A percentile compares a stretch with the other conserved stretches of the same genome.
Conservation (phyloP, 2,888 invertebrate genomes). For the Norana najaformis region DNA sequence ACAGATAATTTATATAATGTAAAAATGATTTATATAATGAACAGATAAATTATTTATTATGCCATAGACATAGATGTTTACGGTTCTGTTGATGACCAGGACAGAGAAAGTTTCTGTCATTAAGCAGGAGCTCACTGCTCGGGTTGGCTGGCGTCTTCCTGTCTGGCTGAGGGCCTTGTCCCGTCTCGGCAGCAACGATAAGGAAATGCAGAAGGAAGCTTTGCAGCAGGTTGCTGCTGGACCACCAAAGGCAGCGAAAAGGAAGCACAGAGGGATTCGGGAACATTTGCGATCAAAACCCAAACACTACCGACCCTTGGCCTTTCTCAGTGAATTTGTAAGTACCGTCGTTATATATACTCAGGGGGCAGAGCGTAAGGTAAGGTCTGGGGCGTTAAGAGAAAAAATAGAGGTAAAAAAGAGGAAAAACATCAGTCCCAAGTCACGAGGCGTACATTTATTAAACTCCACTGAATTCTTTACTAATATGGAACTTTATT, state of each 20-base stretch:
- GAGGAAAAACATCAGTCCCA: too few relatives aligned
- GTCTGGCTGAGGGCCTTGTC: not conserved
- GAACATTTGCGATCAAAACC: not conserved
- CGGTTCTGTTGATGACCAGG: not conserved
- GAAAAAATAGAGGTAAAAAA: too few relatives aligned
- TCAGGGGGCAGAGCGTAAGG: too few relatives aligned
- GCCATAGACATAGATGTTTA: not conserved
- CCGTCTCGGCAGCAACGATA: not conserved
- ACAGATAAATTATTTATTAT: not conserved
- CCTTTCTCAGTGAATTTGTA: not conserved
- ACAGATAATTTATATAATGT: not conserved
- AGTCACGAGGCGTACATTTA: too few relatives aligned
- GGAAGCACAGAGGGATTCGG: not conserved
- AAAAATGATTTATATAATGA: not conserved
- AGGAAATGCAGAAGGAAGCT: not conserved
- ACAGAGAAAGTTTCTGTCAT: not conserved
- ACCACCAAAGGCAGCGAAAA: not conserved
- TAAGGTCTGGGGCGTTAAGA: too few relatives aligned
- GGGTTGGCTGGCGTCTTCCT: not conserved
- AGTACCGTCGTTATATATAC: not conserved
- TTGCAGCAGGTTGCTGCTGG: not conserved
- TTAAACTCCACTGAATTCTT: too few relatives aligned
- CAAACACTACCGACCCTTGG: not conserved
- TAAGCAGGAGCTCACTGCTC: not conserved
- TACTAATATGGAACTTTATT: too few relatives aligned